phyloP scores from a whole-genome alignment of 2,888 invertebrate genomes.

The Melieria crassipennis region DNA sequence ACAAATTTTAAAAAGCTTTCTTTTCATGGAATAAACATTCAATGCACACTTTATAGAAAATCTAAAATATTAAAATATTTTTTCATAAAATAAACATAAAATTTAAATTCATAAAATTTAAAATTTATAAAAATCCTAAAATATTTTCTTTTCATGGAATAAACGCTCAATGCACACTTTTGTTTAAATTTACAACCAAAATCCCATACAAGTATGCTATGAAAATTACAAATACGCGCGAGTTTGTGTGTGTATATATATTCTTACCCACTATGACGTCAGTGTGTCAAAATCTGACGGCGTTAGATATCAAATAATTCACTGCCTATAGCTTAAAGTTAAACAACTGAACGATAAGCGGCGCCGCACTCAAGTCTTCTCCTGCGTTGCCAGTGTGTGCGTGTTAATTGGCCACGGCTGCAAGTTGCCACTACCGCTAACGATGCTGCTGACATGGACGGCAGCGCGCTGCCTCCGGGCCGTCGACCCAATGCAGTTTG shows the following conservation, averaged over 20 bases:
- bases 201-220: background rate
- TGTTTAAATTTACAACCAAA: too few relatives aligned
- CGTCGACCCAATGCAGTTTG: background rate
- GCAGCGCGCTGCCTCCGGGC: background rate
- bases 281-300: background rate
- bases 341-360: background rate
- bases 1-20: too few relatives aligned
- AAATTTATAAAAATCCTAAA: too few relatives aligned
- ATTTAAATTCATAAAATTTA: too few relatives aligned
- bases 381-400: background rate
- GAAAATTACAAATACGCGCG: background rate
- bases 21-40: too few relatives aligned
- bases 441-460: constrained; percentile 4
- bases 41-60: too few relatives aligned
- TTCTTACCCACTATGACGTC: background rate
- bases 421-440: constrained; percentile 8
- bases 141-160: too few relatives aligned
- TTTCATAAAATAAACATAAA: too few relatives aligned
- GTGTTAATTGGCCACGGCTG: background rate
- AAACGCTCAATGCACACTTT: too few relatives aligned
- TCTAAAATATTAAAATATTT: too few relatives aligned
- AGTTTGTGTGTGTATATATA: constrained; percentile 10
- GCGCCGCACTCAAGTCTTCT: constrained; percentile 10
- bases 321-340: background rate
- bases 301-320: background rate